Base-by-base conservation (phyloP, 2,888 invertebrate species). In the Himalopsyche tibetana region DNA sequence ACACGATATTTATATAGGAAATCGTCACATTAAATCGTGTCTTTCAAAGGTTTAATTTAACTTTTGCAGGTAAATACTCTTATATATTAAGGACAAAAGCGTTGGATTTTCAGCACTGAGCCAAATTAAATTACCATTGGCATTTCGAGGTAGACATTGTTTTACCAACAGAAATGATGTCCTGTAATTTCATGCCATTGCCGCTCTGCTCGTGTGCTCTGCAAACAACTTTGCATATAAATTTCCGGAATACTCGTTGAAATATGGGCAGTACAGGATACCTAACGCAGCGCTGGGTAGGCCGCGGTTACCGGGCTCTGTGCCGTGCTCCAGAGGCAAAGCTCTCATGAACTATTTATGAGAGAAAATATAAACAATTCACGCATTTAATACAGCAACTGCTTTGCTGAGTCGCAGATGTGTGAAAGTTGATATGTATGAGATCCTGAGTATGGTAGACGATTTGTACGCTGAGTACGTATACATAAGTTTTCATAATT, bases 211-310 rank as follows among this genome's bases (percentile, higher is more conserved):
- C 51, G 80, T 80, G 56, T 56, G 55, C 19, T 82, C 40, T 82
- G 82, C 82, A 82, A 82, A 83, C 83, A 83, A 56, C n/a, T 83
- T 83, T 36, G 69, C 83, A 40, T 69, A 83, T 83, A 83, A 83
- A 83, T 83, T 83, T 83, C 56, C 83, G 45, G 28, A 19, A 63
- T 19, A 82, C 19, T 55, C 80, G 36, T 11, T 80, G 80, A 80
- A 80, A 80, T 80, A 80, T 42, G 80, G 80, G n/a, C 45, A 42
- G 51, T 42, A 42, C 80, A 74, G 36, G 51, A 38, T 74, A 74
- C 36, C 74, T 36, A 74, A 74, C 28, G 19, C 74, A 74, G 74
- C 38, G 74, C 74, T 74, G 12, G 36, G 74, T 36, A 36, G 74
- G 15, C 38, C 74, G 74, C 74, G 74, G 74, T 74, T 74, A 36